These are phyloP conservation scores for Brachyistius frenatus DNA, from an alignment of 2,113 vertebrate species.

Conservation along the genomic window DNA sequence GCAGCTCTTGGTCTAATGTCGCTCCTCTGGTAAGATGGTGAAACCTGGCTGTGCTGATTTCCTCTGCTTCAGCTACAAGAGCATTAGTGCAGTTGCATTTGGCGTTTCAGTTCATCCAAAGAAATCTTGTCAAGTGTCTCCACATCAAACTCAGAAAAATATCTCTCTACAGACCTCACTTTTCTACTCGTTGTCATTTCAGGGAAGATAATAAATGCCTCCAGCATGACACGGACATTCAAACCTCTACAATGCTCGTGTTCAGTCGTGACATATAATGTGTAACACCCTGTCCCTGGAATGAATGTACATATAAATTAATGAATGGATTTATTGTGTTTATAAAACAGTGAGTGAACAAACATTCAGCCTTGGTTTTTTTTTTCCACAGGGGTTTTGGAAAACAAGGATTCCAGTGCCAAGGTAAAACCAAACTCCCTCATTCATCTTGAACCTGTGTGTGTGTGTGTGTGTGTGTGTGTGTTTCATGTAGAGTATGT, in stretches of 20 bases:
- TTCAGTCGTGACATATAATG: background rate
- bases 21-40: background rate
- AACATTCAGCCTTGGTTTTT: constrained; percentile 28
- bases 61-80: background rate
- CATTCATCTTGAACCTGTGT: constrained; percentile 9
- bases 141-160: background rate
- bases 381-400: constrained; percentile 86
- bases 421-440: constrained; percentile 81
- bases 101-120: background rate
- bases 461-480: constrained; percentile 18
- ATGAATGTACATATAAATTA: background rate
- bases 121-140: background rate
- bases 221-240: background rate
- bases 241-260: background rate
- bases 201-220: too few relatives aligned
- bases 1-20: background rate
- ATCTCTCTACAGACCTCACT: background rate
- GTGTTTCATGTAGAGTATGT: background rate
- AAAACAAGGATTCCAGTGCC: constrained; percentile 90
- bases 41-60: background rate
- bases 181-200: too few relatives aligned
- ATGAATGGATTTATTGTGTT: constrained; percentile 2
- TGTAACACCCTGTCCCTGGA: background rate
- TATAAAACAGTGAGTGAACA: background rate
- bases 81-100: background rate